A percentile compares a stretch with the other conserved stretches of the same genome.
These are phyloP conservation scores for Agapornis canus DNA, from an alignment of 2,797 vertebrate genomes.

Conservation along the genomic window DNA sequence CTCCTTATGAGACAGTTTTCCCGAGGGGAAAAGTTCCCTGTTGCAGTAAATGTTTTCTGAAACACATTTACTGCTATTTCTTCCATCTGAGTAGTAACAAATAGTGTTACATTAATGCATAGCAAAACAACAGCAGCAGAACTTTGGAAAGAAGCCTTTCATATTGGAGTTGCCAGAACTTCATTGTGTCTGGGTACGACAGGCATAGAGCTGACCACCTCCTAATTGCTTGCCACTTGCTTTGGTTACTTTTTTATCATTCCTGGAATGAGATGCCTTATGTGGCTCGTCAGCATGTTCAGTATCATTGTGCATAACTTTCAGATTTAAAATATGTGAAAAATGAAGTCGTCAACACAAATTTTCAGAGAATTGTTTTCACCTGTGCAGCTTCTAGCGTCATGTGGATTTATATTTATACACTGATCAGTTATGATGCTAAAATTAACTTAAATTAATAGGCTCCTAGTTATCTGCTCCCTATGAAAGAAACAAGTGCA, in stretches of 20 bases:
- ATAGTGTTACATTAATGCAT: background rate
- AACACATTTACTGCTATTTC: background rate
- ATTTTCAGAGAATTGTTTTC: background rate
- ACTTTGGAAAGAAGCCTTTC: background rate
- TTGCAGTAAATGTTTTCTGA: background rate
- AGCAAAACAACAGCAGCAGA: background rate
- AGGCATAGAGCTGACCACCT: background rate
- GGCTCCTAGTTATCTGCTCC: background rate
- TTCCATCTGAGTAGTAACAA: background rate
- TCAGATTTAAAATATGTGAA: background rate
- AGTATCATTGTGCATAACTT: background rate
- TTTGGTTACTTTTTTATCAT: background rate
- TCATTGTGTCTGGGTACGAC: background rate
- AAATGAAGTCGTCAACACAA: background rate
- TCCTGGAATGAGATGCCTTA: background rate
- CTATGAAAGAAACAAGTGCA: background rate
- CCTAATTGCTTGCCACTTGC: background rate
- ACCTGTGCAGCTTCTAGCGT: background rate
- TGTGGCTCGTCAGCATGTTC: background rate
- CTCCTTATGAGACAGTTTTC: background rate
- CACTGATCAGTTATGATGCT: background rate
- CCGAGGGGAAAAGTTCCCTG: background rate
- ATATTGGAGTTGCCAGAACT: background rate
- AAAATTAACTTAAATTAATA: background rate
- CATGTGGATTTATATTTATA: background rate